These are phyloP conservation scores for Callaeas wilsoni DNA, from an alignment of 2,113 vertebrate genomes.

Conservation along the genomic window DNA sequence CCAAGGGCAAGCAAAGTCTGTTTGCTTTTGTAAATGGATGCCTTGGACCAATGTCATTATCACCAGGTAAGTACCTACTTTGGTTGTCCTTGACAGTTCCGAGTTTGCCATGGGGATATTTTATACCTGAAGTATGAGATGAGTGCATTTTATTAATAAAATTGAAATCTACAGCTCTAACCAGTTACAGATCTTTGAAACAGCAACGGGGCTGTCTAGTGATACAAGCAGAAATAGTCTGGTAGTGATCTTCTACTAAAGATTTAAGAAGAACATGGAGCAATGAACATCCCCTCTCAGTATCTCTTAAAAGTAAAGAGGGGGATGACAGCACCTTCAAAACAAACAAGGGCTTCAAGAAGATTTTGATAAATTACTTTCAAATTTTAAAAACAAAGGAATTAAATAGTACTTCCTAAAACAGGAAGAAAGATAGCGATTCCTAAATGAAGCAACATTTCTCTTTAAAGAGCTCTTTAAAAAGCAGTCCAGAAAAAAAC, in stretches of 20 bases:
- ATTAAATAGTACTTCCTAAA: not conserved
- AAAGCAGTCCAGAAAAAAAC: not conserved
- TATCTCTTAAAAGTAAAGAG: not conserved
- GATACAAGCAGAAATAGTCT: not conserved
- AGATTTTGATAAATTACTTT: not conserved
- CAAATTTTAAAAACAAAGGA: not conserved
- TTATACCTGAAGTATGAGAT: not conserved
- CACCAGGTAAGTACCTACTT: not conserved
- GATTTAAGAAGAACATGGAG: not conserved
- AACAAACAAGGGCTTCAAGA: not conserved
- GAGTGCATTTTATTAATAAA: not conserved
- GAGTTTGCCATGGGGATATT: not conserved
- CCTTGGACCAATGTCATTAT: not conserved
- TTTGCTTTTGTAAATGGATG: not conserved
- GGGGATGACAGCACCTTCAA: not conserved
- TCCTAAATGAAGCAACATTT: not conserved
- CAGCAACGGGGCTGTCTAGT: not conserved
- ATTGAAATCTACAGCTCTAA: not conserved
- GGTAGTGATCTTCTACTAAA: not conserved
- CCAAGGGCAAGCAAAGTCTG: not conserved
- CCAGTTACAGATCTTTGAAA: not conserved
- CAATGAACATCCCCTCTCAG: not conserved
- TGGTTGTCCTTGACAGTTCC: not conserved
- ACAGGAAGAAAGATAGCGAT: not conserved
- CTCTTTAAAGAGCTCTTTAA: not conserved